Percentiles rank a stretch among this genome's conserved stretches.
phyloP scores from a whole-genome alignment of 2,113 vertebrate species.

The Ptilonorhynchus violaceus region DNA sequence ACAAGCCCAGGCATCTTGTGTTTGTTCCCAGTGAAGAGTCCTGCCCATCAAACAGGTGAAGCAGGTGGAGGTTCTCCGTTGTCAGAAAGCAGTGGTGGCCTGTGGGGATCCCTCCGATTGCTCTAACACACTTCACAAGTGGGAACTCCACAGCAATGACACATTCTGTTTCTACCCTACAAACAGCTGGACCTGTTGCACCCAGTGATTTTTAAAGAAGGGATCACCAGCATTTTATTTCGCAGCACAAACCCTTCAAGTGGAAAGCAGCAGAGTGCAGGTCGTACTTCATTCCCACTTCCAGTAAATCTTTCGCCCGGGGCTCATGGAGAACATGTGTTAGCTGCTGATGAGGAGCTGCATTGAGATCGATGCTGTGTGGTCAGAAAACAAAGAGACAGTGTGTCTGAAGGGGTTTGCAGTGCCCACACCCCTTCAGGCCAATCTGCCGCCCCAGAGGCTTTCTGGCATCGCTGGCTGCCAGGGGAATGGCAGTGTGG shows the following conservation, averaged over 20 bases:
- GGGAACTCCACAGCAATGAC: not conserved
- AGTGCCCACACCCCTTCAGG: not conserved
- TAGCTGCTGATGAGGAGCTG: not conserved
- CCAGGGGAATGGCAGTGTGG: rapidly evolving
- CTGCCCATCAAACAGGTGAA: not conserved
- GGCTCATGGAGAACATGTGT: rapidly evolving
- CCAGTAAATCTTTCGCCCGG: not conserved
- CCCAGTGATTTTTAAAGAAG: not conserved
- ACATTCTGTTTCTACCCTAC: not conserved
- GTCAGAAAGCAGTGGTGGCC: not conserved
- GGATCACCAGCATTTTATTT: not conserved
- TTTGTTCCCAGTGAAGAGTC: not conserved
- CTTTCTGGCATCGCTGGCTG: not conserved
- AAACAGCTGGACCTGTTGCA: not conserved
- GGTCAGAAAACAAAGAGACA: not conserved
- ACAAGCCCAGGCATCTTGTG: not conserved
- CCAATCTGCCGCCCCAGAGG: not conserved
- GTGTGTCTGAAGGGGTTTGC: not conserved
- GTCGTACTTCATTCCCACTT: not conserved
- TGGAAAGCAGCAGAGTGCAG: not conserved
- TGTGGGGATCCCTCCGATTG: not conserved
- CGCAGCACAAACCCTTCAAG: not conserved
- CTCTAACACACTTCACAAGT: not conserved
- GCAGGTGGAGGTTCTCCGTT: not conserved
- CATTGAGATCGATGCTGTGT: rapidly evolving